Conservation (phyloP, 1,140 invertebrate species). For the Leptopilina clavipes region DNA sequence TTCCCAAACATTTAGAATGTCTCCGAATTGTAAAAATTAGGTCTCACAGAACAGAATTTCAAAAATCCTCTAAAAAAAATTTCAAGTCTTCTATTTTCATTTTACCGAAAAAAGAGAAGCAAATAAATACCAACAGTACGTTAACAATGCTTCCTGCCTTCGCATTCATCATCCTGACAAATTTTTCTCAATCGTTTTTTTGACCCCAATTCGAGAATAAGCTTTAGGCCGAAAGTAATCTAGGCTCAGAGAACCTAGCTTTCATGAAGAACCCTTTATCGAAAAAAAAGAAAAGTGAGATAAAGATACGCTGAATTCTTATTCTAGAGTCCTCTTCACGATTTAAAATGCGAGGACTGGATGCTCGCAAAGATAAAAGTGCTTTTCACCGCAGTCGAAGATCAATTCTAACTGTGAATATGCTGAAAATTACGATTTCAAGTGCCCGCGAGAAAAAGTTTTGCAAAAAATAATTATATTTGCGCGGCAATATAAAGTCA, state of each 20-base stretch:
- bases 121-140: neutral
- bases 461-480: neutral
- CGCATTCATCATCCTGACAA: neutral
- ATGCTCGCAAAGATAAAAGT: slow-evolving; percentile 9
- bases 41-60: too few species aligned
- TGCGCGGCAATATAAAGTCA: neutral
- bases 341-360: slow-evolving; percentile 11
- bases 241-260: neutral
- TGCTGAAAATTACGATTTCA: neutral
- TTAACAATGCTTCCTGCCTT: neutral
- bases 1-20: too few species aligned
- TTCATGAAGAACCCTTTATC: neutral
- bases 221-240: slow-evolving; percentile 3
- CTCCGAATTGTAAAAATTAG: too few species aligned
- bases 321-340: slow-evolving; percentile 20
- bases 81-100: too few species aligned
- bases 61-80: too few species aligned
- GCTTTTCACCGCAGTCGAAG: slow-evolving; percentile 14
- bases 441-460: neutral
- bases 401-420: neutral
- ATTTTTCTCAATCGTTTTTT: neutral
- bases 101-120: too few species aligned
- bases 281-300: slow-evolving; percentile 1
- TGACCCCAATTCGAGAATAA: neutral
- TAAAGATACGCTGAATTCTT: slow-evolving; percentile 12